Conservation (phyloP, 1,140 invertebrate species). For the Anastatus disparis region DNA sequence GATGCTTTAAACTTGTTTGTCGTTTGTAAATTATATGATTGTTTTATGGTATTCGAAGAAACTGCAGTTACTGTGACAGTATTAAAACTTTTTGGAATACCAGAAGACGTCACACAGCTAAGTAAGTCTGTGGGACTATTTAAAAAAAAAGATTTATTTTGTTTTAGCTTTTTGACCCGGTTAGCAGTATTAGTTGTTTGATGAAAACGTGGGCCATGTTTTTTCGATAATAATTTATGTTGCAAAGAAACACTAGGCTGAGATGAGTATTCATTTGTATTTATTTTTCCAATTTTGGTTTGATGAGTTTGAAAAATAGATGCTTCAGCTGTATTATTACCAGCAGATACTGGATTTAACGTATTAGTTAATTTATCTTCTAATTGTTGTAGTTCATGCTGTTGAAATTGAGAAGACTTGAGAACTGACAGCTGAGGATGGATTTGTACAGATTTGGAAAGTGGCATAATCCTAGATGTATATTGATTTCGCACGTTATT, state of each 20-base stretch:
- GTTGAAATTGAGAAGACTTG: neutral
- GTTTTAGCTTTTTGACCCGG: slow-evolving; percentile 4
- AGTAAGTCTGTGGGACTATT: neutral
- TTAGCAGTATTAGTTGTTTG: neutral
- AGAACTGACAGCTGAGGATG: no score
- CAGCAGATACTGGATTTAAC: no score
- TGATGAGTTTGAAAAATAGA: neutral
- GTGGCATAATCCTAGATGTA: neutral
- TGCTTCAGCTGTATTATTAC: no score
- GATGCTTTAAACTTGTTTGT: no score
- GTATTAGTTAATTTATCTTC: neutral
- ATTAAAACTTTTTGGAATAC: no score
- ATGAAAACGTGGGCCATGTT: slow-evolving; percentile 47
- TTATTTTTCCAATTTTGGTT: neutral
- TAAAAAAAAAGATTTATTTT: neutral
- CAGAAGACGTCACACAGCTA: no score
- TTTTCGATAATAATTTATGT: slow-evolving; percentile 59
- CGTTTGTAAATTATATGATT: no score
- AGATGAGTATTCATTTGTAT: neutral
- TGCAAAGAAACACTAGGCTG: slow-evolving; percentile 53
- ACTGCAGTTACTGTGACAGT: no score
- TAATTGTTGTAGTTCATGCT: neutral
- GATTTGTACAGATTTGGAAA: no score
- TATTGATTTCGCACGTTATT: neutral
- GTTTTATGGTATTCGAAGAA: no score